Conservation (phyloP, 1,140 invertebrate genomes). For the Drosophila arawakana region DNA sequence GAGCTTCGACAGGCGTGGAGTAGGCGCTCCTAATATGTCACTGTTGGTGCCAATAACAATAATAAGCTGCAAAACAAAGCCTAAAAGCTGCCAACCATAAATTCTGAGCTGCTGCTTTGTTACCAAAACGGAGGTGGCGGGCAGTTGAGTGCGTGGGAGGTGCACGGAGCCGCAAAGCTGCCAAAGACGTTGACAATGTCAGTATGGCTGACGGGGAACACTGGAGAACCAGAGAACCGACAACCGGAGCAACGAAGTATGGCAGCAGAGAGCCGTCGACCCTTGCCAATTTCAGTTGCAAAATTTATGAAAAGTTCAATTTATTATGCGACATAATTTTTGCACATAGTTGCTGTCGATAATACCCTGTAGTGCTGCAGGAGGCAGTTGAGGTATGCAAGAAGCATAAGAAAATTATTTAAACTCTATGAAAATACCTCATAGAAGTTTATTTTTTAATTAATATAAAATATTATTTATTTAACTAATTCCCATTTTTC, state of each 20-base stretch:
- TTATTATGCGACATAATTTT: conserved; percentile 76
- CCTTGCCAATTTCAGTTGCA: conserved; percentile 71
- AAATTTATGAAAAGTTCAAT: conserved; percentile 83
- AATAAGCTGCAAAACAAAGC: conserved; percentile 83
- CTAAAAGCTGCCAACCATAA: conserved; percentile 81
- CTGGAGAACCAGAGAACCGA: conserved; percentile 5
- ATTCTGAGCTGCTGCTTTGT: conserved; percentile 61
- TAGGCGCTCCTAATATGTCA: conserved; percentile 75
- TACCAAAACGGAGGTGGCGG: conserved; percentile 13
- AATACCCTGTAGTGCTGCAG: conserved; percentile 8
- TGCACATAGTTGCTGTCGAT: conserved; percentile 57
- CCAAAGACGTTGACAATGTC: conserved; percentile 76
- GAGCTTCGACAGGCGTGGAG: conserved; percentile 65
- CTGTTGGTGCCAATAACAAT: conserved; percentile 83
- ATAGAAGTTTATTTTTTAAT: too few species aligned
- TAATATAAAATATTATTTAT: too few species aligned
- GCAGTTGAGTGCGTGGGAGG: neutral
- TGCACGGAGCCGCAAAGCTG: conserved; percentile 33
- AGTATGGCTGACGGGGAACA: conserved; percentile 26
- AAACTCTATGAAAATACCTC: too few species aligned
- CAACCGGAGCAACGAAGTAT: conserved; percentile 2
- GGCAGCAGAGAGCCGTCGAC: conserved; percentile 14
- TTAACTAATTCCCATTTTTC: too few species aligned
- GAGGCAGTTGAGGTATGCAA: neutral
- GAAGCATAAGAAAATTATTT: too few species aligned